Evolutionary conservation across 2,797 vertebrate genomes (phyloP).

Genomic region (Melanotaenia boesemani): DNA sequence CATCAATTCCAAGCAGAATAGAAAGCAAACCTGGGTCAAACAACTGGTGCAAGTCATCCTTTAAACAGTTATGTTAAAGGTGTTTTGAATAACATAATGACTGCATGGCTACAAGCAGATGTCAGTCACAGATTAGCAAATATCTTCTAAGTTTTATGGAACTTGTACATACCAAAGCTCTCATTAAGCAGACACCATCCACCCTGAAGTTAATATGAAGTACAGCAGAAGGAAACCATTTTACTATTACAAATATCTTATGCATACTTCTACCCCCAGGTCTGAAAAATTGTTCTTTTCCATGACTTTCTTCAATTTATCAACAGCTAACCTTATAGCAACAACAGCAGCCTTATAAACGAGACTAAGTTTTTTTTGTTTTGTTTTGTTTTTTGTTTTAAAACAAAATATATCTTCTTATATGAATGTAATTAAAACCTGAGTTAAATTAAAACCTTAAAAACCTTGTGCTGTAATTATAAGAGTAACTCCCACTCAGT

Average conservation of each 20-base stretch:
- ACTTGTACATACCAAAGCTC: slow-evolving; percentile 22
- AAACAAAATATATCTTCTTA: neutral
- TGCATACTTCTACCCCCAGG: slow-evolving; percentile 10
- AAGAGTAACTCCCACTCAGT: no score
- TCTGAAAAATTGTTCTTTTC: slow-evolving; percentile 19
- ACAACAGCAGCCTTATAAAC: slow-evolving; percentile 5
- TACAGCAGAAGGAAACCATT: slow-evolving; percentile 24
- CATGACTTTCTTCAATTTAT: slow-evolving; percentile 16
- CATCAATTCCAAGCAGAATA: slow-evolving; percentile 40
- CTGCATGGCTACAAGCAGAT: neutral
- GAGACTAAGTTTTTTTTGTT: neutral
- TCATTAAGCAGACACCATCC: slow-evolving; percentile 30
- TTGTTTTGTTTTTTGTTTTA: neutral
- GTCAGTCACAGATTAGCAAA: slow-evolving; percentile 30
- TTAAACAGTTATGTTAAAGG: slow-evolving; percentile 21
- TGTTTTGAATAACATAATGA: slow-evolving; percentile 17
- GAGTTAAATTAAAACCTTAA: no score
- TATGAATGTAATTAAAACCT: no score
- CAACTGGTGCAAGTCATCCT: slow-evolving; percentile 12
- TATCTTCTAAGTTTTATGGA: slow-evolving; percentile 7
- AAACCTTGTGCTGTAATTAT: no score
- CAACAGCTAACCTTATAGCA: slow-evolving; percentile 28
- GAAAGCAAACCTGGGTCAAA: slow-evolving; percentile 32
- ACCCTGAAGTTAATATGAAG: slow-evolving; percentile 43
- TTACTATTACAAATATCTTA: slow-evolving; percentile 22